Base-by-base conservation (phyloP, 2,113 vertebrate genomes). In the Planiliza haematocheilus region DNA sequence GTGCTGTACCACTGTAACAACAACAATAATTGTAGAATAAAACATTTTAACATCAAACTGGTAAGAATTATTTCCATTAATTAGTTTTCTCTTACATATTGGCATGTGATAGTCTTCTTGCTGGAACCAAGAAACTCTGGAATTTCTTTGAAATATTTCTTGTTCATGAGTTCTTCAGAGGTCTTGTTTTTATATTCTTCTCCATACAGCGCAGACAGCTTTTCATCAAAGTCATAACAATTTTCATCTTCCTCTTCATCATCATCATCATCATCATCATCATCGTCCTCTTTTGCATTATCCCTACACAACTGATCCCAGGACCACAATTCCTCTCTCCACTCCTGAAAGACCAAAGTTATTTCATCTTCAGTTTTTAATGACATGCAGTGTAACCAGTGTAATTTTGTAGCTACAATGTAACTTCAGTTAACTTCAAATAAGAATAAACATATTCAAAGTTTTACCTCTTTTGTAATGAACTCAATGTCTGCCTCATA, bases 401-500 rank as follows among this genome's bases (percentile, higher is more conserved):
- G n/a, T n/a, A n/a, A n/a, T n/a, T n/a, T n/a, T n/a, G n/a, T n/a
- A n/a, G n/a, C n/a, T n/a, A n/a, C n/a, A 30, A 30, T 30, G 24
- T 30, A 30, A 30, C 24, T 30, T 30, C 24, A 30, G 24, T 30
- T 30, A 30, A 5, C 24, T 48, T 53, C 0, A 43, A 39, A 2
- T 42, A 18, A 57, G 37, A 7, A 52, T 6, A 51, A 41, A 36
- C 24, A 30, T 7, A 17, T n/a, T 8, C 45, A 45, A 30, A 30
- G 24, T 42, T 30, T 70, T 67, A 91, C 89, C 86, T 81, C 45
- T 83, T 56, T 51, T 36, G 75, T 38, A 6, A 87, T 82, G 61
- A 91, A 80, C 55, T 88, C 82, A 58, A 89, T 87, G 5, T 85
- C 73, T 65, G 86, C 86, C 66, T 43, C 78, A 67, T 86, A 88